Percentiles rank a stretch among this genome's conserved stretches.
Conservation (phyloP, 2,888 invertebrate genomes). For the Gymnoscelis rufifasciata region DNA sequence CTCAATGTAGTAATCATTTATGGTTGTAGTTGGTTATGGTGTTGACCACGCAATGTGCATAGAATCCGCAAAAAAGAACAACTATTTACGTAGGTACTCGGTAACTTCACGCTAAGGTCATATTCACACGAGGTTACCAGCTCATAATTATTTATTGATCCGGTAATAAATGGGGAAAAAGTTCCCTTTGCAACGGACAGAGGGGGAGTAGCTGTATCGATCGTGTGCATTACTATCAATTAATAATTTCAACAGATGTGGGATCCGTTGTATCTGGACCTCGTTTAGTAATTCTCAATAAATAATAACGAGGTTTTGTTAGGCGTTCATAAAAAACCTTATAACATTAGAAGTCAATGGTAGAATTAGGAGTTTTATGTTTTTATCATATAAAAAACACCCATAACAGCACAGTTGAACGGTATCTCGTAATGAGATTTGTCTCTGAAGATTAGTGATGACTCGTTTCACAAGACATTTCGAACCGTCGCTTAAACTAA, state of each 20-base stretch:
- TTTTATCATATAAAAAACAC: not conserved
- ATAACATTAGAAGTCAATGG: not conserved
- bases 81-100: constrained; percentile 3
- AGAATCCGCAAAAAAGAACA: constrained; percentile 24
- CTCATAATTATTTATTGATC: constrained; percentile 63
- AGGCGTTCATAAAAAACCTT: too few species aligned
- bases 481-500: not conserved
- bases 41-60: constrained; percentile 16
- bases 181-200: constrained; percentile 47
- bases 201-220: constrained; percentile 33
- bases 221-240: constrained; percentile 33
- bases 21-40: constrained; percentile 19
- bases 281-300: constrained; percentile 2
- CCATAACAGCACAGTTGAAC: too few species aligned
- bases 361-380: too few species aligned
- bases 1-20: not conserved
- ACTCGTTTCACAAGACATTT: not conserved
- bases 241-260: constrained; percentile 32
- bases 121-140: constrained; percentile 59
- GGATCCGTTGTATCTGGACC: constrained; percentile 22
- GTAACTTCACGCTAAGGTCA: constrained; percentile 46
- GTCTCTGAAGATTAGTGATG: not conserved
- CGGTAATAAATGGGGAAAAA: constrained; percentile 54
- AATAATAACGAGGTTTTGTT: not conserved
- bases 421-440: not conserved